Conservation (phyloP, 2,888 invertebrate genomes). For the Noctua fimbriata region DNA sequence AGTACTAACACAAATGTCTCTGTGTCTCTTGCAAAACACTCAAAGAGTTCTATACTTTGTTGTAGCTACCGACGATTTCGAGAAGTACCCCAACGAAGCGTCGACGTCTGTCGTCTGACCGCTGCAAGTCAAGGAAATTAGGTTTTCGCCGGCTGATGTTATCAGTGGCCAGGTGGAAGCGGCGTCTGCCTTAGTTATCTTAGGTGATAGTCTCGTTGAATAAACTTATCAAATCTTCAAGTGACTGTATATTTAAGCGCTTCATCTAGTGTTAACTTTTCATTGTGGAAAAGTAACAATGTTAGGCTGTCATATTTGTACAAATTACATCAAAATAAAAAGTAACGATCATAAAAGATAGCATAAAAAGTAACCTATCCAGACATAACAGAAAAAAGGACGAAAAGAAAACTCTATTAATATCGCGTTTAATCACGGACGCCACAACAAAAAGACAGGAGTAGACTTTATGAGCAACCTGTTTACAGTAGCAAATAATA, state of each 20-base stretch:
- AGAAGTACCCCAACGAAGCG: conserved; percentile 4
- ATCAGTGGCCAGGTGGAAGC: conserved; percentile 41
- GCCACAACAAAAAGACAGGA: conserved; percentile 77
- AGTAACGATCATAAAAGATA: conserved; percentile 31
- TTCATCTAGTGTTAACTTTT: background rate
- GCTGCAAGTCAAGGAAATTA: conserved; percentile 56
- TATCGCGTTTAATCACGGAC: conserved; percentile 70
- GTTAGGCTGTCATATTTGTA: background rate
- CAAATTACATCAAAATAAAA: conserved; percentile 24
- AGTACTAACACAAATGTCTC: background rate
- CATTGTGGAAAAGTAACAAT: background rate
- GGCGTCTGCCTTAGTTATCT: conserved; percentile 41
- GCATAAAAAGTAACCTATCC: conserved; percentile 52
- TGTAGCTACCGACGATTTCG: background rate
- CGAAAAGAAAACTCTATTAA: conserved; percentile 66
- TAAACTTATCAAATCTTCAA: conserved; percentile 29
- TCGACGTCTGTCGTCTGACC: conserved; percentile 51
- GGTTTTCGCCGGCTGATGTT: conserved; percentile 51
- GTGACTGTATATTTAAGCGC: background rate
- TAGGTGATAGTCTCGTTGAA: conserved; percentile 23
- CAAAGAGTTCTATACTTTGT: background rate
- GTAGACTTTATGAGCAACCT: conserved; percentile 84
- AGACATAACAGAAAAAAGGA: conserved; percentile 58
- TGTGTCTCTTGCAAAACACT: conserved; percentile 5
- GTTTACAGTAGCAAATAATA: conserved; percentile 85